These are phyloP conservation scores for Columba livia DNA, from an alignment of 2,113 vertebrate genomes.

Conservation along the genomic window DNA sequence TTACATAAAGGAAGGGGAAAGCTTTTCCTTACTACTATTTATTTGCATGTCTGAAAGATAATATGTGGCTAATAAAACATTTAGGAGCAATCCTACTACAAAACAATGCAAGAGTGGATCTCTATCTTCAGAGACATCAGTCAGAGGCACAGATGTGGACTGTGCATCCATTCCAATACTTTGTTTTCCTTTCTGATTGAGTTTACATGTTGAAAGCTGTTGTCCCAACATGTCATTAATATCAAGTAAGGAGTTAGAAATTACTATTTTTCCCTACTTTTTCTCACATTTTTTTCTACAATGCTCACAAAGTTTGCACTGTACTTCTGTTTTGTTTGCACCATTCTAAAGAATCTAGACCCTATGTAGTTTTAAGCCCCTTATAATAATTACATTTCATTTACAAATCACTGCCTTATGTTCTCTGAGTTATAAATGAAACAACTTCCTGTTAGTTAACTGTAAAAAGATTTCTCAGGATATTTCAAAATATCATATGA, in stretches of 20 bases:
- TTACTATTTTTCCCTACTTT: not conserved
- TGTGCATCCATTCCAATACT: not conserved
- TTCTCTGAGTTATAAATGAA: not conserved
- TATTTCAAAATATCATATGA: not conserved
- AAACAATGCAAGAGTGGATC: not conserved
- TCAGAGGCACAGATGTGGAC: not conserved
- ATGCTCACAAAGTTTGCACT: not conserved
- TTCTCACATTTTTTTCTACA: not conserved
- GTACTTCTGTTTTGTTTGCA: not conserved
- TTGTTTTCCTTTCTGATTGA: conserved; percentile 7
- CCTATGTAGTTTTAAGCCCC: not conserved
- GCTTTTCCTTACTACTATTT: not conserved
- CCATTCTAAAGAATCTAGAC: not conserved
- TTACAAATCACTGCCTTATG: not conserved
- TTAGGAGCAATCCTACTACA: not conserved
- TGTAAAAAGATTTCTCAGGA: not conserved
- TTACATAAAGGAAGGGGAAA: not conserved
- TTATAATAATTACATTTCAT: not conserved
- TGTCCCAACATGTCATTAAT: not conserved
- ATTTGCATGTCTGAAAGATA: not conserved
- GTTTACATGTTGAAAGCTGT: not conserved
- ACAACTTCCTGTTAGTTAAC: not conserved
- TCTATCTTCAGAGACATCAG: not conserved
- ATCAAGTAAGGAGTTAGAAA: not conserved
- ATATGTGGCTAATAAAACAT: not conserved